Evolutionary conservation across 2,113 vertebrate species (phyloP).

Genomic region (Bambusicola thoracicus): DNA sequence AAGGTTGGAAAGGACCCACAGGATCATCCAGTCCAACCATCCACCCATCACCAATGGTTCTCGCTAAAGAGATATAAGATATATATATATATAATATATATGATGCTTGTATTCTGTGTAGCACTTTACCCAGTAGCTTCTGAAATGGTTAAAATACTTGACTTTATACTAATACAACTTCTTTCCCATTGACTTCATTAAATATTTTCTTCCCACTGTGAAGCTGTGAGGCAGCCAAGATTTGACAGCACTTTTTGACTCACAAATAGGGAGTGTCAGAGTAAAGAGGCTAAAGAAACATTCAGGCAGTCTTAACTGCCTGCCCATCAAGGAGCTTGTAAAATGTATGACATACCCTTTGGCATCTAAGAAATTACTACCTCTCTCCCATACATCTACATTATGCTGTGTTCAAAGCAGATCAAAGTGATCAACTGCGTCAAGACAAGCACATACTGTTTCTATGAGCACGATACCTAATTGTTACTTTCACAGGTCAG

Average conservation of each 20-base stretch:
- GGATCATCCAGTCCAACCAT: no score
- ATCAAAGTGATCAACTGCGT: not conserved
- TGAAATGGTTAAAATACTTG: not conserved
- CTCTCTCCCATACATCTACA: not conserved
- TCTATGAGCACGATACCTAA: not conserved
- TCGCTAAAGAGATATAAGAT: no score
- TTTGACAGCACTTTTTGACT: not conserved
- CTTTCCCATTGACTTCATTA: not conserved
- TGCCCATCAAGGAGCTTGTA: not conserved
- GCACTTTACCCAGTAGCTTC: not conserved
- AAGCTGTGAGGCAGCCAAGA: conserved; percentile 10
- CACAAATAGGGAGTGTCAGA: not conserved
- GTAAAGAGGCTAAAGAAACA: not conserved
- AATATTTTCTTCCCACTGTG: not conserved
- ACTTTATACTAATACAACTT: not conserved
- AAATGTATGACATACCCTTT: not conserved
- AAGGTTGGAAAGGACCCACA: no score
- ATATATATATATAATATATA: no score
- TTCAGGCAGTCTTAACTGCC: not conserved
- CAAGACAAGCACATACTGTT: not conserved
- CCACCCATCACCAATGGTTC: no score
- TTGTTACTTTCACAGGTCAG: not conserved
- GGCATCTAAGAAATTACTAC: not conserved
- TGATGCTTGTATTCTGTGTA: not conserved
- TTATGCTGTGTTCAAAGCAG: not conserved